Conservation (phyloP, 2,888 invertebrate species). For the Thyatira batis region DNA sequence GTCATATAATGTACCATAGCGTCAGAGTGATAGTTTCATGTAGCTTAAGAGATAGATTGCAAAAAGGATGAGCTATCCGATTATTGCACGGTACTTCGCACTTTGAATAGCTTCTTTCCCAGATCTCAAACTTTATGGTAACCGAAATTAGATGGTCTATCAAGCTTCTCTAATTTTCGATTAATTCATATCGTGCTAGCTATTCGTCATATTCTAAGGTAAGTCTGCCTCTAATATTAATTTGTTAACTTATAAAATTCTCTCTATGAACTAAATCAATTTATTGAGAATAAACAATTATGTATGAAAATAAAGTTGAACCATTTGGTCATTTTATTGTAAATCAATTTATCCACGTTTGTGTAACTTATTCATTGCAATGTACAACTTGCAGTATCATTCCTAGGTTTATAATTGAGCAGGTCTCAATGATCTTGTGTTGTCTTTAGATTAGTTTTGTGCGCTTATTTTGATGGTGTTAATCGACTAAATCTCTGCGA, state of each 20-base stretch:
- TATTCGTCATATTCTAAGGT: neutral
- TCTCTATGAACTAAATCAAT: slow-evolving; percentile 4
- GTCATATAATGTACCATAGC: too few species aligned
- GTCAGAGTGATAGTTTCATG: too few species aligned
- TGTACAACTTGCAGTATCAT: slow-evolving; percentile 18
- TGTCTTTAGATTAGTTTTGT: slow-evolving; percentile 17
- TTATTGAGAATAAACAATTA: slow-evolving; percentile 8
- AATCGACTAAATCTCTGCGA: slow-evolving; percentile 13
- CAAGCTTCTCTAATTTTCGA: neutral
- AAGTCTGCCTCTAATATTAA: neutral
- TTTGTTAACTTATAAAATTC: neutral
- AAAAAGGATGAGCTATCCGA: too few species aligned
- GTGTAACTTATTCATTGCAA: neutral
- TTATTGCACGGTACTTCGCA: neutral
- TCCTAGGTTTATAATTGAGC: slow-evolving; percentile 46
- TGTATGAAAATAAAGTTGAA: neutral
- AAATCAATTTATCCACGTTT: slow-evolving; percentile 13
- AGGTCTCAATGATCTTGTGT: slow-evolving; percentile 36
- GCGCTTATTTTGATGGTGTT: slow-evolving; percentile 8
- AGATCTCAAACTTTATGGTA: neutral
- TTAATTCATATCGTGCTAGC: neutral
- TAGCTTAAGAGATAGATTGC: too few species aligned
- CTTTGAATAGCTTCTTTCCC: neutral
- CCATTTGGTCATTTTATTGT: slow-evolving; percentile 13
- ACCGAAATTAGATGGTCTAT: neutral